Percentiles rank a stretch among this genome's conserved stretches.
Conservation (phyloP, 2,113 vertebrate species). For the Anguilla rostrata region DNA sequence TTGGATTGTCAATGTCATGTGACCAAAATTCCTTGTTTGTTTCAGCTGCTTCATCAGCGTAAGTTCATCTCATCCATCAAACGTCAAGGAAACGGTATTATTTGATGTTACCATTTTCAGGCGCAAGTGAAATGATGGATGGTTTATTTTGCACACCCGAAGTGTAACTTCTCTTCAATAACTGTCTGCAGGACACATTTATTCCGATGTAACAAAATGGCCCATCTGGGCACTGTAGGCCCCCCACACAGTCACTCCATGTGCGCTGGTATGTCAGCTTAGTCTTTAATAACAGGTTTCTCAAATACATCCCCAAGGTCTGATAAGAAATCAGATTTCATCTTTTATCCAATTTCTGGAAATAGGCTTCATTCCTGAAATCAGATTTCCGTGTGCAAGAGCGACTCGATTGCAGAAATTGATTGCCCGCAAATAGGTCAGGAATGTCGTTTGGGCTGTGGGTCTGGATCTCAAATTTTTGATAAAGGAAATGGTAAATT, state of each 20-base stretch:
- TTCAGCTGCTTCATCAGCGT: background rate
- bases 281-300: background rate
- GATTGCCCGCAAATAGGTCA: background rate
- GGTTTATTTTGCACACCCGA: too few species aligned
- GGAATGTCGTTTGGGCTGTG: background rate
- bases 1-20: background rate
- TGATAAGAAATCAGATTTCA: constrained; percentile 7
- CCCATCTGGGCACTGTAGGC: too few species aligned
- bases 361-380: constrained; percentile 9
- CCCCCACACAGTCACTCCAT: background rate
- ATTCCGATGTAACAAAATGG: too few species aligned
- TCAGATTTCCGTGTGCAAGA: background rate
- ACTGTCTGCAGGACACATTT: too few species aligned
- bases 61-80: background rate
- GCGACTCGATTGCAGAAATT: background rate
- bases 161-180: too few species aligned
- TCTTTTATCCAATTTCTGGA: constrained; percentile 11
- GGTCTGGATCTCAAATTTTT: background rate
- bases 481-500: background rate
- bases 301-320: background rate
- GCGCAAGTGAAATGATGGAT: background rate
- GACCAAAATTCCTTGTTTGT: background rate
- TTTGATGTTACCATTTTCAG: background rate
- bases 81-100: background rate
- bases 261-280: background rate